Evolutionary conservation across 2,113 vertebrate genomes (phyloP).

Genomic region (Lethenteron reissneri): DNA sequence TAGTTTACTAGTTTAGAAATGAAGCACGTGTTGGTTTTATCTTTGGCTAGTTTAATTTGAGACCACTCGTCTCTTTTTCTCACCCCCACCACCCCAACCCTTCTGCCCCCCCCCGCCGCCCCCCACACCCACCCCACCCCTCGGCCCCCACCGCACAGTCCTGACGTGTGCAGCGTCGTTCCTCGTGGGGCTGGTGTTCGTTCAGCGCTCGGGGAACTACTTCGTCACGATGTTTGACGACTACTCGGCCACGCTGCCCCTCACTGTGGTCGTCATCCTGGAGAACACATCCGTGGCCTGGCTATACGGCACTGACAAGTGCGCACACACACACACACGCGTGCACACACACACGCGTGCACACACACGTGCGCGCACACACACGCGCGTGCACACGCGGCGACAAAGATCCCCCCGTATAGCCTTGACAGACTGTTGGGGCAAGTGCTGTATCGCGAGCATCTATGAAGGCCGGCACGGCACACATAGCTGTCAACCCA

Average conservation of each 20-base stretch:
- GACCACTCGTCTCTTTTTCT: too few species aligned
- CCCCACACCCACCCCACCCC: neutral
- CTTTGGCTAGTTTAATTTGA: too few species aligned
- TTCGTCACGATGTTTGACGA: slow-evolving; percentile 98
- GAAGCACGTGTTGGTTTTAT: too few species aligned
- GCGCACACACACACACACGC: slow-evolving; percentile 12
- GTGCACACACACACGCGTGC: too few species aligned
- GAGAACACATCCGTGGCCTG: slow-evolving; percentile 92
- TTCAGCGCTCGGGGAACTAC: slow-evolving; percentile 92
- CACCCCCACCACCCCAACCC: neutral
- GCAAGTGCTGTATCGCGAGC: too few species aligned
- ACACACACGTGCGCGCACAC: slow-evolving; percentile 12
- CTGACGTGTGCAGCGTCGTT: slow-evolving; percentile 23
- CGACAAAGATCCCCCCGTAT: too few species aligned
- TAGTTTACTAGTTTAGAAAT: too few species aligned
- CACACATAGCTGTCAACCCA: too few species aligned
- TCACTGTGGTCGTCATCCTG: slow-evolving; percentile 79
- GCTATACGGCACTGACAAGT: slow-evolving; percentile 96
- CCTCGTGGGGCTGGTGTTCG: slow-evolving; percentile 69
- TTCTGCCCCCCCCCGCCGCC: neutral
- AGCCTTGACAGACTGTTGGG: too few species aligned
- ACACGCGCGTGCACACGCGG: too few species aligned
- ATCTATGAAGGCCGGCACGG: too few species aligned
- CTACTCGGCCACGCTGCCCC: slow-evolving; percentile 78
- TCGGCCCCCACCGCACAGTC: neutral